These are phyloP conservation scores for Ephialtes manifestator DNA, from an alignment of 2,888 invertebrate genomes.

Conservation along the genomic window DNA sequence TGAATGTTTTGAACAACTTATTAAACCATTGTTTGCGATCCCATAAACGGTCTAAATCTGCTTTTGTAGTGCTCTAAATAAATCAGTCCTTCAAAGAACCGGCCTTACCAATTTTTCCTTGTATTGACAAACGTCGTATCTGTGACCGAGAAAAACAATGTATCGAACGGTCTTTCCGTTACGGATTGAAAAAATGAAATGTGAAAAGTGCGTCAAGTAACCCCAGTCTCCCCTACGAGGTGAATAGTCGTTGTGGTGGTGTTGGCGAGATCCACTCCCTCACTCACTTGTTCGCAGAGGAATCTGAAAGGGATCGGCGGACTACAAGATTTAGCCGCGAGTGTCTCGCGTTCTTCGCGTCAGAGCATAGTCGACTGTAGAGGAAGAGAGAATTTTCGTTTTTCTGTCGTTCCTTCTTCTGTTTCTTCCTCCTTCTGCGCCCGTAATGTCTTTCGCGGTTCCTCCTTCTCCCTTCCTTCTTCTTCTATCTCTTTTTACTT, in stretches of 20 bases:
- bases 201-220: too few species aligned
- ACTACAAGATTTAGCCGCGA: conserved; percentile 51
- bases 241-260: conserved; percentile 6
- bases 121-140: too few species aligned
- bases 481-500: conserved; percentile 46
- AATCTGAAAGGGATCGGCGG: conserved; percentile 21
- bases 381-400: neutral
- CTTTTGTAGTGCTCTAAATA: too few species aligned
- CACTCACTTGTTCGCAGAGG: conserved; percentile 30
- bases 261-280: conserved; percentile 28
- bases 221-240: neutral
- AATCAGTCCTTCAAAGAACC: too few species aligned
- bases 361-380: conserved; percentile 22
- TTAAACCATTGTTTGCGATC: too few species aligned
- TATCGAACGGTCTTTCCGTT: too few species aligned
- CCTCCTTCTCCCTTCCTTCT: conserved; percentile 55
- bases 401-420: conserved; percentile 14
- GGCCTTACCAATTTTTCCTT: too few species aligned
- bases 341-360: conserved; percentile 62
- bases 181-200: too few species aligned
- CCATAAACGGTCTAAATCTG: too few species aligned
- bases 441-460: conserved; percentile 55
- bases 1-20: too few species aligned
- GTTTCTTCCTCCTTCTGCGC: conserved; percentile 4
- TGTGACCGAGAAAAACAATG: too few species aligned